Evolutionary conservation across 1,140 invertebrate species (phyloP).

Genomic region (Daktulosphaira vitifoliae): DNA sequence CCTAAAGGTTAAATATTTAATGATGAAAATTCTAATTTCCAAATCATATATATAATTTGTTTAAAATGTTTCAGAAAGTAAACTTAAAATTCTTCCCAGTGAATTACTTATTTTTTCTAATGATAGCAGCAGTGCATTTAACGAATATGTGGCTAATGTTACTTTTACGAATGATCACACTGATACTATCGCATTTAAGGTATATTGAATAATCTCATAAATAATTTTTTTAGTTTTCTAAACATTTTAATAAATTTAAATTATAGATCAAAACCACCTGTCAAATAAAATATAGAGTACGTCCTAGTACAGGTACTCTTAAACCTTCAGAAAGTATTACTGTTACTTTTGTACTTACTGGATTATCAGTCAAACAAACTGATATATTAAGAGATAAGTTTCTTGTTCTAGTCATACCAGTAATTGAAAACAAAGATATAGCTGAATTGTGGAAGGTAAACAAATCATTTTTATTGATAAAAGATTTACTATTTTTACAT

Average conservation of each 20-base stretch:
- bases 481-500: not conserved
- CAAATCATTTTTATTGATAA: not conserved
- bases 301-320: conserved; percentile 70
- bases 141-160: conserved; percentile 3
- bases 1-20: conserved; percentile 17
- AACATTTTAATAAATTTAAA: conserved; percentile 35
- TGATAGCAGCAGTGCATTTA: conserved; percentile 1
- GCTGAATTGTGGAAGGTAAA: conserved; percentile 56
- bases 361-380: conserved; percentile 45
- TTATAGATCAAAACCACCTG: conserved; percentile 66
- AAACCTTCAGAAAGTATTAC: conserved; percentile 48
- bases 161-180: conserved; percentile 22
- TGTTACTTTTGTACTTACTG: conserved; percentile 49
- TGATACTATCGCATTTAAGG: conserved; percentile 21
- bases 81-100: conserved; percentile 9
- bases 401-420: conserved; percentile 55
- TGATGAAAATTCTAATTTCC: not conserved
- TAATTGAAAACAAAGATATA: conserved; percentile 49
- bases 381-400: conserved; percentile 57
- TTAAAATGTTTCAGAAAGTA: not conserved
- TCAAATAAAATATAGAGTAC: conserved; percentile 83
- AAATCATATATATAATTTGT: not conserved
- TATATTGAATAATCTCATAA: conserved; percentile 12
- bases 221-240: conserved; percentile 11
- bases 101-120: conserved; percentile 10